Evolutionary conservation across 2,113 vertebrate genomes (phyloP), one percentile per base, ranked within the genome.

Genomic region (Donacobius atricapilla): DNA sequence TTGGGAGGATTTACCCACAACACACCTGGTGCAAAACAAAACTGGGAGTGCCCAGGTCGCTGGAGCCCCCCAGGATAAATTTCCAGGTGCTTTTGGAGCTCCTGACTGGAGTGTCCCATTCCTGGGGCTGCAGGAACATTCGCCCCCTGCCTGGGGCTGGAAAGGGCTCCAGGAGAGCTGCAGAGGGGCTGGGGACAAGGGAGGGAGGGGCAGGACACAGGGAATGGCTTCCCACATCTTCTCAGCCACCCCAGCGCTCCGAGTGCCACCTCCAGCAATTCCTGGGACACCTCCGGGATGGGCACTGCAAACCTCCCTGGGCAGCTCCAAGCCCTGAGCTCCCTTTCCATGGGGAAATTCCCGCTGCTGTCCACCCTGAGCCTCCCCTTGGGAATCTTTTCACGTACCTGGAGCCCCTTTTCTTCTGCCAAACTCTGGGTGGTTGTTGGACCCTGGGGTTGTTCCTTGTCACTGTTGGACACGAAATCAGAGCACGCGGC

Each of bases 1-100:
- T 37, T 42, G 58, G 11, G 53, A 53, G 24, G 40, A 73, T 63
- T 58, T 23, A 5, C 18, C 14, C 30, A 27, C 15, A 28, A 2
- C 42, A 10, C 6, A 40, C 3, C 11, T 1, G 11, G 33, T 3
- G 11, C 10, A 33, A 22, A 22, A 31, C 28, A 10, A 17, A 79
- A 1, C 39, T 30, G 27, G 6, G 2, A 53, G 2, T 30, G 35
- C 37, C 63, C 51, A 25, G 45, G n/a, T 11, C 1, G 3, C 1
- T 1, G 18, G 44, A 18, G 5, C 9, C 25, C 18, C 10, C 4
- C 21, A 15, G 28, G 37, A 23, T 56, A 10, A 11, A 25, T 17
- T 48, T 22, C 11, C 45, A 37, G 25, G 3, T 7, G 50, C n/a
- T 11, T 58, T 48, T 7, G 3, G 71, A 25, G 45, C 25, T 65